Conservation (phyloP, 2,113 vertebrate species). For the Upupa epops region DNA sequence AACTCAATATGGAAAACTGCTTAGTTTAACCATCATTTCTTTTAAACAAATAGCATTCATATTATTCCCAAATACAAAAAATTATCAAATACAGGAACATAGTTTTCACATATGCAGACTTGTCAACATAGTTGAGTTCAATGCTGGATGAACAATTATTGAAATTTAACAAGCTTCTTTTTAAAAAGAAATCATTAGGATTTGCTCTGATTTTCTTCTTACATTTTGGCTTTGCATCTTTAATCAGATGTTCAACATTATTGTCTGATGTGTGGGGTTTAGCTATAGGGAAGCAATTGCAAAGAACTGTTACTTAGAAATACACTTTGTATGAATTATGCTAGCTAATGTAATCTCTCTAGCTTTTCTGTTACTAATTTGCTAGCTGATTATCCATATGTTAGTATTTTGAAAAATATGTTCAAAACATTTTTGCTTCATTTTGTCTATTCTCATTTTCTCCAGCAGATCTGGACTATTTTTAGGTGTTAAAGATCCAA, state of each 20-base stretch:
- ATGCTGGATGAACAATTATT: neutral
- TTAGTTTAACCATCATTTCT: neutral
- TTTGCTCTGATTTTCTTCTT: neutral
- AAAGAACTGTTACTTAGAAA: constrained; percentile 2
- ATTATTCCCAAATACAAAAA: neutral
- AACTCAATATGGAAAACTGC: neutral
- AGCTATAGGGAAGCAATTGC: neutral
- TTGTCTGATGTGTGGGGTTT: neutral
- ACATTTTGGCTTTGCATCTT: neutral
- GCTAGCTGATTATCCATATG: constrained; percentile 19
- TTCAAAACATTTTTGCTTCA: neutral
- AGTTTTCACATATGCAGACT: neutral
- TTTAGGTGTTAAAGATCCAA: neutral
- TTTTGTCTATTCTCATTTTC: neutral
- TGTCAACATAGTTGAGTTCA: neutral
- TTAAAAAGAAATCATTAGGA: neutral
- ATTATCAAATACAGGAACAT: neutral
- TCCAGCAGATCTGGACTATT: neutral
- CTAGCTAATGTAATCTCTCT: neutral
- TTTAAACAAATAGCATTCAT: fast-evolving
- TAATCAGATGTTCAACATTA: neutral
- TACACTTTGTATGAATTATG: neutral
- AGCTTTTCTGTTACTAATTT: constrained; percentile 7
- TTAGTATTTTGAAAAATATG: constrained; percentile 7
- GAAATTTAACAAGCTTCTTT: neutral